Conservation (phyloP, 2,888 invertebrate genomes). For the Anodontia alba region DNA sequence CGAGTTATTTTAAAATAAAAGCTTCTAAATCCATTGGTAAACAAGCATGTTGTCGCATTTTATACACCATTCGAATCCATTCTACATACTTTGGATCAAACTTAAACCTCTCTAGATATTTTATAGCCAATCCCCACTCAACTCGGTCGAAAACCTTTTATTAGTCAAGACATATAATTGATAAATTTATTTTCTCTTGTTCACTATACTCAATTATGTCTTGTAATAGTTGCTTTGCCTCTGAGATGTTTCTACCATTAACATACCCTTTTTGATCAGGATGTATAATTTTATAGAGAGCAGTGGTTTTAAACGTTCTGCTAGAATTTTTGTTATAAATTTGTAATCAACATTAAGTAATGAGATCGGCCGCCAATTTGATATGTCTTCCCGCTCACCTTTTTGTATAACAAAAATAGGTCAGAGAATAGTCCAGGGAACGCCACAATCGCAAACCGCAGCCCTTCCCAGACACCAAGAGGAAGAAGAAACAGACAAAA, state of each 20-base stretch:
- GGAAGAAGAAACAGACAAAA: no score
- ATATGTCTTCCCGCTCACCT: background rate
- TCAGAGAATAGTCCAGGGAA: no score
- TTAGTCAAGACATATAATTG: conserved; percentile 20
- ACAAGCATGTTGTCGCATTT: background rate
- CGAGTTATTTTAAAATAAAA: background rate
- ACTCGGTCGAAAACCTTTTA: conserved; percentile 22
- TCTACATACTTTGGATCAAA: conserved; percentile 10
- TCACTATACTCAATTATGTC: conserved; percentile 19
- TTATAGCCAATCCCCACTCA: conserved; percentile 19
- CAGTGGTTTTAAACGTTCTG: conserved; percentile 12
- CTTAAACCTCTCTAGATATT: conserved; percentile 3
- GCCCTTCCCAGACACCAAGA: no score
- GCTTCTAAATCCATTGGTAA: background rate
- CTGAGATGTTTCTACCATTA: conserved; percentile 13
- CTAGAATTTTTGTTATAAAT: conserved; percentile 15
- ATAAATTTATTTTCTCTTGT: background rate
- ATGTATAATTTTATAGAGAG: conserved; percentile 24
- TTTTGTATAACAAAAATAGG: background rate
- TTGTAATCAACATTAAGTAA: conserved; percentile 30
- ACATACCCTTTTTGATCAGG: conserved; percentile 25
- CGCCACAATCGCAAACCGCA: no score
- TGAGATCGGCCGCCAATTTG: conserved; percentile 29
- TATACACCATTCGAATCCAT: conserved; percentile 9
- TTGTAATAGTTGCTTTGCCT: conserved; percentile 19